phyloP scores from a whole-genome alignment of 2,888 invertebrate genomes.

The Lasioglossum marginatum region DNA sequence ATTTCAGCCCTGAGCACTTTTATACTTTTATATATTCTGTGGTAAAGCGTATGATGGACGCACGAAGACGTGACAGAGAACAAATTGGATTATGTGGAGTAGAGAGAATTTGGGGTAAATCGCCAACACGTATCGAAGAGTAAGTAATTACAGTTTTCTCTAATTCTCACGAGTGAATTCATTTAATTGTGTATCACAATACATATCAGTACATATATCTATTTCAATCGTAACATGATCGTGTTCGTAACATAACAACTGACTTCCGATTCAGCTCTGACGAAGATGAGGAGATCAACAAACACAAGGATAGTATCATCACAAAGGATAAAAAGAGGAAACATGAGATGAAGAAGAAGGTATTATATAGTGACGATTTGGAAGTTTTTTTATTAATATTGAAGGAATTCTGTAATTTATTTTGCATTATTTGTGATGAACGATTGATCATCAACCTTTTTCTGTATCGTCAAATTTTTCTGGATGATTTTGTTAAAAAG shows the following conservation, averaged over 20 bases:
- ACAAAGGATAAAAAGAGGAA: constrained; percentile 85
- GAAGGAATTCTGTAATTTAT: no score
- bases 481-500: no score
- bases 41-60: constrained; percentile 86
- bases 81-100: constrained; percentile 90
- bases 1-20: no score
- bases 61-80: constrained; percentile 90
- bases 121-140: constrained; percentile 88
- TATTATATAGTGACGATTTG: constrained; percentile 47
- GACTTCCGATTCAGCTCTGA: constrained; percentile 78
- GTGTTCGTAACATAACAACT: constrained; percentile 4
- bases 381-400: no score
- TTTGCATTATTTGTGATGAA: no score
- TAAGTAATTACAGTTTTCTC: constrained; percentile 83
- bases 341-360: constrained; percentile 84
- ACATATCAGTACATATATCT: neutral
- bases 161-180: neutral
- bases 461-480: no score
- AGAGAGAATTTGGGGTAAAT: constrained; percentile 90
- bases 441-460: no score
- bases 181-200: neutral
- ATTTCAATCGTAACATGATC: neutral
- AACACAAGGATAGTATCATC: constrained; percentile 85
- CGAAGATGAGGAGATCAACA: constrained; percentile 81
- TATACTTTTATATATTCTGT: no score